These are phyloP conservation scores for Mus minutoides DNA, from an alignment of 2,797 vertebrate species.

Conservation along the genomic window DNA sequence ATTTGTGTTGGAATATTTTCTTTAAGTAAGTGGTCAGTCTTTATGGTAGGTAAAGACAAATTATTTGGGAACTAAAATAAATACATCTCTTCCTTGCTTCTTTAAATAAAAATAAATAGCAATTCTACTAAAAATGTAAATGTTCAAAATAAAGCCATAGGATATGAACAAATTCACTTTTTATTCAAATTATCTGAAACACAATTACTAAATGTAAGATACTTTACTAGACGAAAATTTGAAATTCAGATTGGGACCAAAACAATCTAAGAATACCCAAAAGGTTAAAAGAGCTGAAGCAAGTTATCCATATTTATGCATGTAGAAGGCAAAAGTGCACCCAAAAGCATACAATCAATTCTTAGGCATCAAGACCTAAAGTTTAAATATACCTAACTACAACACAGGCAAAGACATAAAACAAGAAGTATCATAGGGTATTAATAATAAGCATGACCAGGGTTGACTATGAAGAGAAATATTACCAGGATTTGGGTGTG, in stretches of 20 bases:
- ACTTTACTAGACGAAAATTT: not conserved
- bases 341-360: not conserved
- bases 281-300: not conserved
- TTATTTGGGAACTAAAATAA: not conserved
- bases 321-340: not conserved
- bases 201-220: conserved; percentile 15
- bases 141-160: not conserved
- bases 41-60: not conserved
- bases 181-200: not conserved
- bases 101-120: conserved; percentile 14
- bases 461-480: not conserved
- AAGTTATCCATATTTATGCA: not conserved
- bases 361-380: not conserved
- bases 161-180: not conserved
- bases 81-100: not conserved
- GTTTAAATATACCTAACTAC: not conserved
- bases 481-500: too few species aligned
- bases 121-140: not conserved
- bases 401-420: not conserved
- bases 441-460: not conserved
- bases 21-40: not conserved
- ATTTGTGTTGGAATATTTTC: not conserved
- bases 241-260: not conserved
- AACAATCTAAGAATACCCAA: not conserved
- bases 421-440: not conserved